Base-by-base conservation (phyloP, 1,140 invertebrate genomes). In the Drosophila dunni region DNA sequence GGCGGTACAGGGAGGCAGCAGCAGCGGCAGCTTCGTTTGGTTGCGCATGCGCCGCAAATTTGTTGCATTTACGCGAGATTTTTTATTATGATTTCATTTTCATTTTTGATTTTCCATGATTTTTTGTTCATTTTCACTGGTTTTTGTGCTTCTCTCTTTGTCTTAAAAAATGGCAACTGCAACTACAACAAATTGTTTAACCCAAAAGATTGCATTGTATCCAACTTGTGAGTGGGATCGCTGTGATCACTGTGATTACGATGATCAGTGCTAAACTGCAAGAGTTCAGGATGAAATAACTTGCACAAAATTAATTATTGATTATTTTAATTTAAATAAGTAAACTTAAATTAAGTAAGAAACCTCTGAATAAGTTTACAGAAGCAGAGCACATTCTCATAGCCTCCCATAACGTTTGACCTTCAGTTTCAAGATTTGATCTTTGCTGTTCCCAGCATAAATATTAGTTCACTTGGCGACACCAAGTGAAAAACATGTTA, bases 21-120 rank as follows among this genome's bases (percentile, higher is more conserved):
- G 24, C 24, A 29, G 24, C 6, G 24, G 24, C 24, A 29, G 70
- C 70, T 63, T 61, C 72, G 72, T 69, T 68, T 40, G 50, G 72
- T 63, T 75, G 72, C 72, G 72, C 72, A 75, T 75, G 72, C 72
- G 72, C 72, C 72, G 58, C 72, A 71, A 75, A 75, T 75, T 75
- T 75, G 67, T 75, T 75, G 72, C 72, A 75, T 75, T 75, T 75
- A 75, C 45, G 67, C 67, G 60, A 75, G 72, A 75, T 75, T 70
- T 75, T 29, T 64, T 75, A 75, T 70, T 75, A 75, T 71, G 72
- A 75, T 75, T 75, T 75, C 72, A 63, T 75, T 75, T 75, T 75
- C 71, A 62, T 36, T 15, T 71, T 45, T 38, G 8, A 13, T 46
- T 40, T 54, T 38, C 33, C 33, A 40, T n/a, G 36, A 13, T 7